Evolutionary conservation across 1,140 invertebrate genomes (phyloP).

Genomic region (Drosophila sulfurigaster): DNA sequence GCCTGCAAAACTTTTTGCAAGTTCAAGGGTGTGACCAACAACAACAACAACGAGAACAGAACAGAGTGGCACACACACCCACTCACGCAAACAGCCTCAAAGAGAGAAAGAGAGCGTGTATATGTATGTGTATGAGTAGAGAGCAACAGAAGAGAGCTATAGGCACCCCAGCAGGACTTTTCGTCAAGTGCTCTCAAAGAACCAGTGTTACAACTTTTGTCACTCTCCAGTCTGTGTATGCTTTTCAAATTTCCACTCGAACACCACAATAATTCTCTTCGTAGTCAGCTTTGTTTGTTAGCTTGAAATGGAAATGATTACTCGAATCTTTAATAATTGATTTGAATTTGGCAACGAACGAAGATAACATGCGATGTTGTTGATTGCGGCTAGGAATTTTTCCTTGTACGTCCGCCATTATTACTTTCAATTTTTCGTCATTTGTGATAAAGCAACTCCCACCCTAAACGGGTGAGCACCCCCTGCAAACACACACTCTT

Average conservation of each 20-base stretch:
- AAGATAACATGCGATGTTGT: neutral
- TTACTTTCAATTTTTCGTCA: conserved; percentile 61
- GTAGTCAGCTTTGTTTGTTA: neutral
- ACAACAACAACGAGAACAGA: conserved; percentile 19
- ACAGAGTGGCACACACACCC: conserved; percentile 40
- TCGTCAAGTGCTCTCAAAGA: neutral
- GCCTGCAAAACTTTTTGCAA: conserved; percentile 60
- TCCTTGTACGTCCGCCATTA: conserved; percentile 59
- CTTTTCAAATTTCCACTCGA: neutral
- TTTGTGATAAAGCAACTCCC: conserved; percentile 66
- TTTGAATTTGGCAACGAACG: neutral
- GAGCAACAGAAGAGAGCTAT: neutral
- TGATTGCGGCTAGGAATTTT: conserved; percentile 1
- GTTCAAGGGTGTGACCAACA: conserved; percentile 84
- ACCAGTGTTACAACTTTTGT: conserved; percentile 3
- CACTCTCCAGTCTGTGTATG: neutral
- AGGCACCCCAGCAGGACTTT: conserved; percentile 36
- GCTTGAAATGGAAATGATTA: neutral
- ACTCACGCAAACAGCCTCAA: conserved; percentile 3
- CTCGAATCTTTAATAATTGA: neutral
- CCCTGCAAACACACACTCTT: conserved; percentile 29
- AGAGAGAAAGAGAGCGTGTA: conserved; percentile 5
- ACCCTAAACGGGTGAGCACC: conserved; percentile 48
- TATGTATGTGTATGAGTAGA: neutral
- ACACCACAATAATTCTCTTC: neutral